Evolutionary conservation across 2,797 vertebrate species (phyloP), one percentile per base, ranked within the genome.

Genomic region (Helostoma temminkii): DNA sequence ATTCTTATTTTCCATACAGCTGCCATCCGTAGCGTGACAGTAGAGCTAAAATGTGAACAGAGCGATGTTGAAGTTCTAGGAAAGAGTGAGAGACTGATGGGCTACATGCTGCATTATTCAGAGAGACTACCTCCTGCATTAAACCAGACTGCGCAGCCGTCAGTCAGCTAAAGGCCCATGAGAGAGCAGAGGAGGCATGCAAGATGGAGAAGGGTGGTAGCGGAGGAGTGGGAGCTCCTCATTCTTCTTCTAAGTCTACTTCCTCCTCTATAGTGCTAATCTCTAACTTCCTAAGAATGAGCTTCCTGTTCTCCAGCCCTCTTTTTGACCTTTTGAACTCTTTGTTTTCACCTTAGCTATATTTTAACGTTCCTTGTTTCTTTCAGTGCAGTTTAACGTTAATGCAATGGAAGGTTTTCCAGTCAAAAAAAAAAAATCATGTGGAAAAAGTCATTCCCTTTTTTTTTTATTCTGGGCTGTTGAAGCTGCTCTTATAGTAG

Each of bases 51-150:
- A 66, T 72, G 52, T 77, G 58, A 36, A 59, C 14, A 9, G 60
- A 58, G 58, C 32, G 46, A 73, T 80, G 74, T 34, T 2, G 52
- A 74, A 70, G 55, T 58, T 71, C 62, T 37, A 43, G 32, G 66
- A 73, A 58, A 47, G 65, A 50, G 58, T 66, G 58, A 72, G 71
- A 66, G 47, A 70, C 52, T 53, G 70, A 75, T 68, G 64, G 63
- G 42, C 57, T 52, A 6, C n/a, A 50, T 45, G 47, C 70, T 80
- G 74, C 71, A 81, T 88, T 83, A 89, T 89, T 85, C 78, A 82
- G 65, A 74, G 63, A 74, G 62, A 70, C 69, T 37, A 50, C 72
- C 74, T 71, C 30, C 46, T 63, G 74, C 67, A 66, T 66, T 63
- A 74, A 78, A 80, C 25, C 72, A 69, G 58, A 63, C 58, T 70